These are phyloP conservation scores for Gymnocephalus cernua DNA, from an alignment of 2,113 vertebrate species.

Conservation along the genomic window DNA sequence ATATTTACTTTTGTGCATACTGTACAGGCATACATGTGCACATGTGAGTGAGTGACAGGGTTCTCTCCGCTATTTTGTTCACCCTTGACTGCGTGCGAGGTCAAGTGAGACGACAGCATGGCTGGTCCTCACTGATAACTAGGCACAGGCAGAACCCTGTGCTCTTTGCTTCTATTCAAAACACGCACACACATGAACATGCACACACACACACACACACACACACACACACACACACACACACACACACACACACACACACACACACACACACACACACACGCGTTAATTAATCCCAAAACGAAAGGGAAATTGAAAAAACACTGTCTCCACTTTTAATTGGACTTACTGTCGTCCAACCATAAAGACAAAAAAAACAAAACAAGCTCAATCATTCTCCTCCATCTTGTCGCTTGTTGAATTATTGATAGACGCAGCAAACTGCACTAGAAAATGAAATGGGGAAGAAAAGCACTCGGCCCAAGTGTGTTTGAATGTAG, in stretches of 20 bases:
- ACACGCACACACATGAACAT: conserved; percentile 44
- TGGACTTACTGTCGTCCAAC: conserved; percentile 80
- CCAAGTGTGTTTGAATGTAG: conserved; percentile 61
- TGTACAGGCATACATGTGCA: conserved; percentile 21
- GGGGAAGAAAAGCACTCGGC: conserved; percentile 31
- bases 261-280: conserved; percentile 25
- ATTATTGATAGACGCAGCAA: conserved; percentile 77
- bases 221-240: conserved; percentile 44
- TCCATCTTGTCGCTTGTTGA: conserved; percentile 78
- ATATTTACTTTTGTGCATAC: conserved; percentile 15
- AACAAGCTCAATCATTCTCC: conserved; percentile 76
- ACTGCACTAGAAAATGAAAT: conserved; percentile 62
- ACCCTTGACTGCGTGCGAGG: conserved; percentile 81
- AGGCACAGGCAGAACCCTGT: conserved; percentile 48
- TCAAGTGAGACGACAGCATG: conserved; percentile 78
- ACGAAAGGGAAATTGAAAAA: conserved; percentile 60
- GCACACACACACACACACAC: background rate
- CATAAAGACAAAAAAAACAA: conserved; percentile 63
- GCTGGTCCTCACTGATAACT: conserved; percentile 84
- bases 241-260: conserved; percentile 41
- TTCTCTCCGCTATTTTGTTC: conserved; percentile 70
- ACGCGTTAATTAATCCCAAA: conserved; percentile 80
- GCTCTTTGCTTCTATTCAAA: conserved; percentile 53
- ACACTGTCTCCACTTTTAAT: conserved; percentile 76
- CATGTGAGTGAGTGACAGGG: conserved; percentile 46